These are phyloP conservation scores for Norana najaformis DNA, from an alignment of 2,888 invertebrate species.

Conservation along the genomic window DNA sequence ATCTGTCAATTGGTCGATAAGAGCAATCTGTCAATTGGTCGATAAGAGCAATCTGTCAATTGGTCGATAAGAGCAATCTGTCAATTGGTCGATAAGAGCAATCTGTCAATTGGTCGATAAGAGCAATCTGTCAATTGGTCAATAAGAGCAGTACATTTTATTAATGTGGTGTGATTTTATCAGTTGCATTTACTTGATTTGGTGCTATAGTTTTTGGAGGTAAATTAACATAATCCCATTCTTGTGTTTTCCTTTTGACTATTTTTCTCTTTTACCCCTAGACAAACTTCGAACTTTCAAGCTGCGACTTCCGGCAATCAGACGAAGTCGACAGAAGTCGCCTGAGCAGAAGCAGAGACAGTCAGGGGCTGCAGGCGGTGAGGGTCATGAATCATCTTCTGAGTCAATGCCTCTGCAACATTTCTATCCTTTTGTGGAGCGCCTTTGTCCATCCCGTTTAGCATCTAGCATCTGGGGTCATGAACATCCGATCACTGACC, in stretches of 20 bases:
- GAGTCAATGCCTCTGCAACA: constrained; percentile 38
- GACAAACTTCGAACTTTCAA: constrained; percentile 59
- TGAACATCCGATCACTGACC: constrained; percentile 30
- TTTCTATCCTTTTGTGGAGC: constrained; percentile 25
- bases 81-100: not conserved
- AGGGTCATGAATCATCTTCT: not conserved
- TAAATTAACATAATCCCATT: not conserved
- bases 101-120: not conserved
- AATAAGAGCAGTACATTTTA: not conserved
- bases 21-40: not conserved
- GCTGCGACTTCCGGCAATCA: constrained; percentile 59
- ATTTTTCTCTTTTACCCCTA: constrained; percentile 37
- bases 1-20: not conserved
- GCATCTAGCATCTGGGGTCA: constrained; percentile 2
- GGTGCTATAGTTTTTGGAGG: not conserved
- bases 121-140: not conserved
- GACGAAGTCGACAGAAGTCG: constrained; percentile 42
- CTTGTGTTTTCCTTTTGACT: not conserved
- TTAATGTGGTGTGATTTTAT: not conserved
- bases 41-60: not conserved
- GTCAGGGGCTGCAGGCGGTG: not conserved
- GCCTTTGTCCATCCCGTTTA: constrained; percentile 25
- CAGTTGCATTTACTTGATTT: not conserved
- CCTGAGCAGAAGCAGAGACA: not conserved
- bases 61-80: not conserved